Evolutionary conservation across 2,797 vertebrate species (phyloP).

Genomic region (Cossypha caffra): DNA sequence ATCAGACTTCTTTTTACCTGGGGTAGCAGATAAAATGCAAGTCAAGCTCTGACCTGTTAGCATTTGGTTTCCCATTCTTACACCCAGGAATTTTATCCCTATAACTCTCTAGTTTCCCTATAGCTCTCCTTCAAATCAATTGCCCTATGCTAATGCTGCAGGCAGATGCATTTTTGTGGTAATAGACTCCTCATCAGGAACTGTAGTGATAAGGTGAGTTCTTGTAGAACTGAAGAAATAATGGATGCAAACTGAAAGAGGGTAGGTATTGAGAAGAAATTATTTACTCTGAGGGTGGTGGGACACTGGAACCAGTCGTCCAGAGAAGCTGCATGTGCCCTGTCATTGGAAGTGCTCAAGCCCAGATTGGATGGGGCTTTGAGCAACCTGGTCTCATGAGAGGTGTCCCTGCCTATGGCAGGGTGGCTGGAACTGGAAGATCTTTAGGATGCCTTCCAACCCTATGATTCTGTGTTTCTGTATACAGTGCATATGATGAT

Average conservation of each 20-base stretch:
- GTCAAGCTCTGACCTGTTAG: background rate
- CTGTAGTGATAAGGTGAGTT: background rate
- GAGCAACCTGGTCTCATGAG: background rate
- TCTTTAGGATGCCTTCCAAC: background rate
- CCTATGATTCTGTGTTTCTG: background rate
- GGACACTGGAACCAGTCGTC: background rate
- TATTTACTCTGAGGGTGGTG: background rate
- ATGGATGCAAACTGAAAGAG: background rate
- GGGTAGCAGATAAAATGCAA: background rate
- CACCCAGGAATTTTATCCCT: accelerated
- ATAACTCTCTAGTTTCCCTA: background rate
- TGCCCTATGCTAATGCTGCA: background rate
- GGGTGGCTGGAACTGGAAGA: background rate
- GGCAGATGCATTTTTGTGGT: background rate
- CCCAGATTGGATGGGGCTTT: background rate
- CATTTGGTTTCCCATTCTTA: background rate
- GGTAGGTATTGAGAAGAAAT: background rate
- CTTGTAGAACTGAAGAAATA: background rate
- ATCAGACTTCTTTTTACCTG: background rate
- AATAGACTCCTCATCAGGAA: background rate
- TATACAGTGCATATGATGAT: background rate
- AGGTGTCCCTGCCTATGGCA: background rate
- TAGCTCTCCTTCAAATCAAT: background rate
- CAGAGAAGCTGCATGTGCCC: background rate
- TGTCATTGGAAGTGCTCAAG: background rate